A percentile compares a stretch with the other conserved stretches of the same genome.
Conservation (phyloP, 2,113 vertebrate species). For the Gila orcuttii region DNA sequence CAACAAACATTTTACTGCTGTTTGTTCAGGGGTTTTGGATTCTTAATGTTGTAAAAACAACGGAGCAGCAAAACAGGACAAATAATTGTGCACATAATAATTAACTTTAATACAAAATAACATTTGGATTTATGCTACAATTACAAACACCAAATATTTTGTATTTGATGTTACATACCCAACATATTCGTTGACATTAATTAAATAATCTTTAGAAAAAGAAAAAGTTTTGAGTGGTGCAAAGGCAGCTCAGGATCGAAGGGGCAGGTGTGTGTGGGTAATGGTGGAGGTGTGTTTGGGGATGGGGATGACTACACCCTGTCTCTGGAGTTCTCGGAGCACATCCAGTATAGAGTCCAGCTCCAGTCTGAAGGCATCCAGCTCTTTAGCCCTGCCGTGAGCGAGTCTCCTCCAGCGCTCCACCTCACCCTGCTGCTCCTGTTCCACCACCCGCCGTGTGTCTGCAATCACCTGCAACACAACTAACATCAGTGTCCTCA, state of each 20-base stretch:
- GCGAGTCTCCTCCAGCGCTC: conserved; percentile 85
- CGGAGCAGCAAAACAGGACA: background rate
- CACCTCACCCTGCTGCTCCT: conserved; percentile 71
- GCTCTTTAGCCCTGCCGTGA: conserved; percentile 82
- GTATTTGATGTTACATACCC: background rate
- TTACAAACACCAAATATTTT: background rate
- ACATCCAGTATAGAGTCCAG: conserved; percentile 92
- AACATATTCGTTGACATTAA: background rate
- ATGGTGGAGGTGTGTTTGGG: conserved; percentile 39
- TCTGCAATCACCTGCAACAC: conserved; percentile 78
- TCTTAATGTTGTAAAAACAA: background rate
- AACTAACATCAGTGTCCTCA: background rate
- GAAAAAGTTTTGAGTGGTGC: background rate
- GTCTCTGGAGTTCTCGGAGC: conserved; percentile 85
- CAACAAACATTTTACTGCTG: background rate
- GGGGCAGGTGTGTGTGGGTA: conserved; percentile 3
- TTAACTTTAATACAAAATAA: conserved; percentile 8
- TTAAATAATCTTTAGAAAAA: conserved; percentile 1
- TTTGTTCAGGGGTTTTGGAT: background rate
- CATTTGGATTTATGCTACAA: background rate
- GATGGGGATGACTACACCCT: conserved; percentile 81
- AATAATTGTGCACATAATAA: background rate
- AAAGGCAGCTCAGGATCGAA: conserved; percentile 36
- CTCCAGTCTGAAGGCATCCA: conserved; percentile 87
- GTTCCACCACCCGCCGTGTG: conserved; percentile 66